Evolutionary conservation across 1,140 invertebrate genomes (phyloP).

Genomic region (Anthonomus grandis): DNA sequence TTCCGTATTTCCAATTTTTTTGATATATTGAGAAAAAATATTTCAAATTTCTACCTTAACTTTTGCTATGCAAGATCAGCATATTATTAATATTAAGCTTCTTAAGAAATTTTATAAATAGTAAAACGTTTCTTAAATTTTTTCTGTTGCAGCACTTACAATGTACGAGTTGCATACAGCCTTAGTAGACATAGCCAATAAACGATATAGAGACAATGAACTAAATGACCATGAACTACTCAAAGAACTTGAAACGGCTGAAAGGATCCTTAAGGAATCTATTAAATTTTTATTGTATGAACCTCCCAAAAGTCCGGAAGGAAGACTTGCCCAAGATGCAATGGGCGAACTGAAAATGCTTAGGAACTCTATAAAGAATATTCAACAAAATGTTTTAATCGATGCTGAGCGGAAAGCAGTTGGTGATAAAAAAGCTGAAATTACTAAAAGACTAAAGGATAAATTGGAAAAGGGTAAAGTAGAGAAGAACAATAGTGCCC

Average conservation of each 20-base stretch:
- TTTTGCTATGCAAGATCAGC: too few relatives aligned
- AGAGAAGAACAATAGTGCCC: too few relatives aligned
- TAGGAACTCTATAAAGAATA: conserved; percentile 32
- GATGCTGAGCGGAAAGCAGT: background rate
- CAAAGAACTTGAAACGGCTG: conserved; percentile 46
- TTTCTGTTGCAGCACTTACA: conserved; percentile 64
- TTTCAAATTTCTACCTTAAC: too few relatives aligned
- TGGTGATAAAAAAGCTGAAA: conserved; percentile 14
- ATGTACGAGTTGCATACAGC: conserved; percentile 72
- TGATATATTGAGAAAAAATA: too few relatives aligned
- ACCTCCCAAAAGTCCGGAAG: conserved; percentile 68
- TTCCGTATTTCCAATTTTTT: too few relatives aligned
- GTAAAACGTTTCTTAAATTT: conserved; percentile 34
- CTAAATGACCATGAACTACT: conserved; percentile 53
- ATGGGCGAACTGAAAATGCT: conserved; percentile 63
- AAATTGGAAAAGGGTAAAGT: conserved; percentile 10
- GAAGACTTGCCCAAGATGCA: conserved; percentile 62
- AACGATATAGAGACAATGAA: conserved; percentile 56
- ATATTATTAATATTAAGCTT: too few relatives aligned
- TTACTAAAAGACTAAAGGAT: conserved; percentile 15
- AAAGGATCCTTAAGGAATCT: conserved; percentile 58
- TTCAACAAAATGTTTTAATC: conserved; percentile 24
- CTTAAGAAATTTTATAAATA: conserved; percentile 27
- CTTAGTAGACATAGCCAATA: conserved; percentile 60
- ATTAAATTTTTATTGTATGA: conserved; percentile 67